Base-by-base conservation (phyloP, 2,113 vertebrate species). In the Vulpes vulpes region DNA sequence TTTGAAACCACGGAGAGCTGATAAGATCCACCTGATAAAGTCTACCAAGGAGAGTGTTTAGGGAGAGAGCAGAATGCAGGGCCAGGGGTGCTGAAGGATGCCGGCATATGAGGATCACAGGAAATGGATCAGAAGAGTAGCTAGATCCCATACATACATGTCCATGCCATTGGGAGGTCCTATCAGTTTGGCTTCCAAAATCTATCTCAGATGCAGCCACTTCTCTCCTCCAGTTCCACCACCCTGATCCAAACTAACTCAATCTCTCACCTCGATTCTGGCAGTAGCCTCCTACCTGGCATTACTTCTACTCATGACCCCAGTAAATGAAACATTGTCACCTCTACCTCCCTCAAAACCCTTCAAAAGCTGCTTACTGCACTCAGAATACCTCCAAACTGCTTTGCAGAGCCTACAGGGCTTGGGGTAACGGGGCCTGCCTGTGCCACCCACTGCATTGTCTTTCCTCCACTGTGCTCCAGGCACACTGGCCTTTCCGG, bases 391-490 rank as follows among this genome's bases (percentile, higher is more conserved):
- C 65, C 22, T 60, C 20, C 4, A 43, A 60, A 11, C 73, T 64
- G 73, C 62, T 15, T 20, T 3, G 6, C 12, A 0, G 17, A 23
- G 12, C n/a, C 81, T 69, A 6, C 32, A 11, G 38, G 49, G 30
- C n/a, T 19, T 20, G 71, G 3, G 0, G 0, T 43, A 8, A 15
- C 12, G 8, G 17, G 32, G 19, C 62, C 74, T 14, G 20, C 35
- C 16, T 17, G 2, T 1, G 0, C 55, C 62, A 16, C 17, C n/a
- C 74, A 9, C 9, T 11, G 11, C n/a, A 8, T 60, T 8, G 0
- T 53, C 35, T 19, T 38, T 35, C 35, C 25, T 78, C 57, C 25
- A 16, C 2, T 2, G 64, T 55, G 74, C 53, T 62, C 51, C 67
- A 60, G 69, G 11, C n/a, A 11, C 1, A 1, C 32, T 20, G 55